These are phyloP conservation scores for Gasteruption jaculator DNA, from an alignment of 2,888 invertebrate genomes.

Conservation along the genomic window DNA sequence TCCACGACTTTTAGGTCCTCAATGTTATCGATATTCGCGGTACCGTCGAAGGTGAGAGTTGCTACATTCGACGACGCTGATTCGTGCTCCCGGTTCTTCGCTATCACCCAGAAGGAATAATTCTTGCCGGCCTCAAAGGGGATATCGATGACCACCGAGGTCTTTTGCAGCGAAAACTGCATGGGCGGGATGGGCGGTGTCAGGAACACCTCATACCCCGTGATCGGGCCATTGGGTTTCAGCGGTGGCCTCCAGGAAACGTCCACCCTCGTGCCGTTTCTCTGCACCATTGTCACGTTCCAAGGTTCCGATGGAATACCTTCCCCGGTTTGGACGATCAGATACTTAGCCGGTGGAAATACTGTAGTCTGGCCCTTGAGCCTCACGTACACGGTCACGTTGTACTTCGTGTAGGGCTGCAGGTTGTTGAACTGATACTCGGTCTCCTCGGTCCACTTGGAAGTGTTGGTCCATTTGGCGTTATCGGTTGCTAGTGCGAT, in stretches of 20 bases:
- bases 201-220: constrained; percentile 62
- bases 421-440: constrained; percentile 62
- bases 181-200: constrained; percentile 63
- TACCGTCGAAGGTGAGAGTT: constrained; percentile 61
- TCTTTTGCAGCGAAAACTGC: constrained; percentile 43
- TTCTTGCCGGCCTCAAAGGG: constrained; percentile 57
- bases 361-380: constrained; percentile 55
- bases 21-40: constrained; percentile 62
- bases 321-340: constrained; percentile 64
- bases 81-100: constrained; percentile 60
- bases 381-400: constrained; percentile 72
- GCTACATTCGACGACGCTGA: constrained; percentile 61
- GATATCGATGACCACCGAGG: constrained; percentile 56
- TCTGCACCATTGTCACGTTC: constrained; percentile 62
- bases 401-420: constrained; percentile 70
- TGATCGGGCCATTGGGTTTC: constrained; percentile 61
- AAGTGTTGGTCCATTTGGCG: constrained; percentile 59
- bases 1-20: constrained; percentile 55
- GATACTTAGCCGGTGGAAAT: constrained; percentile 62
- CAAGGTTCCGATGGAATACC: constrained; percentile 69
- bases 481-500: constrained; percentile 54
- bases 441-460: constrained; percentile 61
- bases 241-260: constrained; percentile 68
- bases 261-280: constrained; percentile 62
- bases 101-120: constrained; percentile 73